Evolutionary conservation across 2,113 vertebrate species (phyloP).

Genomic region (Alligator mississippiensis): DNA sequence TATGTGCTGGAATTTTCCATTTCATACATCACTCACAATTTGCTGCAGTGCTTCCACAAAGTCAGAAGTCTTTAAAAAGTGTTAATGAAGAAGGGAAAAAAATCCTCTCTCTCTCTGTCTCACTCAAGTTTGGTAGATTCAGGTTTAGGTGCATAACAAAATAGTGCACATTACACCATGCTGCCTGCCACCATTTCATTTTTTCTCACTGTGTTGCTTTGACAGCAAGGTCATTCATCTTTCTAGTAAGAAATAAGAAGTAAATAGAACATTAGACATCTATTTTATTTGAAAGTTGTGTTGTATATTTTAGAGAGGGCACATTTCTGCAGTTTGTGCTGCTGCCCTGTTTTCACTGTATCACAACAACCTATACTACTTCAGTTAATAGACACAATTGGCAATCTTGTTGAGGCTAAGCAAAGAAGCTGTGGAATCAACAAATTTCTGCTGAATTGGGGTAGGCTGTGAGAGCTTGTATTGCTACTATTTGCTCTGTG

Average conservation of each 20-base stretch:
- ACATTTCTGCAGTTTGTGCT: background rate
- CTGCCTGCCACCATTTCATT: conserved; percentile 5
- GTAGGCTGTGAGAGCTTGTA: background rate
- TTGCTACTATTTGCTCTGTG: background rate
- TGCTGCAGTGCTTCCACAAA: background rate
- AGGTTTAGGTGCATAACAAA: background rate
- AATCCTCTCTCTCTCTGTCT: background rate
- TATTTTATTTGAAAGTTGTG: background rate
- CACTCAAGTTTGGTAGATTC: conserved; percentile 3
- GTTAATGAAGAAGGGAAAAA: background rate
- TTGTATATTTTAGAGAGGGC: background rate
- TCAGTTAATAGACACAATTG: background rate
- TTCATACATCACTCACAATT: background rate
- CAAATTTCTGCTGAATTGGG: too few relatives aligned
- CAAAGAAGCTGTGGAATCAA: background rate
- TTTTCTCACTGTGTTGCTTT: conserved; percentile 45
- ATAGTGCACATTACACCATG: background rate
- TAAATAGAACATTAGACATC: background rate
- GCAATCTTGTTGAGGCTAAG: background rate
- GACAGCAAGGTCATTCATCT: conserved; percentile 48
- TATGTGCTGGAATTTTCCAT: background rate
- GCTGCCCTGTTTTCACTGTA: conserved; percentile 6
- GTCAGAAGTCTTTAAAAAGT: background rate
- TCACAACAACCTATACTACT: background rate
- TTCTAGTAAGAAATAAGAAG: background rate